Conservation (phyloP, 92 coral and sea anemone species). For the Porites divaricata region DNA sequence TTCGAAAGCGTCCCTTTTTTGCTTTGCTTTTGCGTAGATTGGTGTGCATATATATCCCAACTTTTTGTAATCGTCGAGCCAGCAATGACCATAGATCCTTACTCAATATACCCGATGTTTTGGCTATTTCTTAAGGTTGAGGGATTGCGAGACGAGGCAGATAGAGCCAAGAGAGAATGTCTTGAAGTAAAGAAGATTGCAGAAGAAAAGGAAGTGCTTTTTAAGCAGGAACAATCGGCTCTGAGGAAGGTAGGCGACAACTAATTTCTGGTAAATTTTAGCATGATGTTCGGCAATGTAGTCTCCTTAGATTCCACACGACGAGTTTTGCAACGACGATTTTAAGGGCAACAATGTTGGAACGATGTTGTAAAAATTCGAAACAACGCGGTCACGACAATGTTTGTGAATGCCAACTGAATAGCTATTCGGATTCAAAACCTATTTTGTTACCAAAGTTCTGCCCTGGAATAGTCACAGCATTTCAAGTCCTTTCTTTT, state of each 20-base stretch:
- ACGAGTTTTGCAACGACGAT: no score
- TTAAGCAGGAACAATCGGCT: constrained; percentile 96
- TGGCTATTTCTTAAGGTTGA: constrained; percentile 64
- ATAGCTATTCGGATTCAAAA: no score
- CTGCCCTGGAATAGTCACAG: no score
- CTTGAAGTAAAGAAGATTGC: constrained; percentile 91
- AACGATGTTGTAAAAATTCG: no score
- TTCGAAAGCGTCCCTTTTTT: no score
- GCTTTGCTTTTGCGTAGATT: no score
- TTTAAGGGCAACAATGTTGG: no score
- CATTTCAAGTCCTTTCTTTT: no score
- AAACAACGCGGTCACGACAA: not conserved
- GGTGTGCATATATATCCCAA: not conserved
- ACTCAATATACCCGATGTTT: not conserved
- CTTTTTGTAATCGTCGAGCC: not conserved
- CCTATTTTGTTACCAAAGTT: no score
- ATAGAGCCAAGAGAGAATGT: constrained; percentile 94
- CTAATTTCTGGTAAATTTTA: not conserved
- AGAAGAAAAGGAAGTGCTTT: constrained; percentile 85
- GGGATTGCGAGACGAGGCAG: constrained; percentile 95
- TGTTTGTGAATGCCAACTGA: not conserved
- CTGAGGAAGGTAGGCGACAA: constrained; percentile 77
- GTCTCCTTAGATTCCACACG: no score
- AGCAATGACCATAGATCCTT: not conserved
- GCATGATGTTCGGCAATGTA: not conserved